Evolutionary conservation across 2,888 invertebrate species (phyloP).

Genomic region (Tipula confusa): DNA sequence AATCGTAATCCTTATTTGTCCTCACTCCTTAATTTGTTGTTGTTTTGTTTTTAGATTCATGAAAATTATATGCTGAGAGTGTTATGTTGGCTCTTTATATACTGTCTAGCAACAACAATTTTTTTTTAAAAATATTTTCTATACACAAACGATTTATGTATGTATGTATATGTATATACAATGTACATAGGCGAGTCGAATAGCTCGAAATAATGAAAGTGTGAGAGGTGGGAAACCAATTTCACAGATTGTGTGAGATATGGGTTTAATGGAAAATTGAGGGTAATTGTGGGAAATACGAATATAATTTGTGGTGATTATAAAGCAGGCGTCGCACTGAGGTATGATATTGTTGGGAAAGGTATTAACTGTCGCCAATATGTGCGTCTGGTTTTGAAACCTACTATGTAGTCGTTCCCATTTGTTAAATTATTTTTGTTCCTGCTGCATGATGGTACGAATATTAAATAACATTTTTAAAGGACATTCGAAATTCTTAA

Average conservation of each 20-base stretch:
- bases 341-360: not conserved
- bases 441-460: not conserved
- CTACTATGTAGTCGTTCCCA: not conserved
- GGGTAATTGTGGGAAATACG: slow-evolving; percentile 20
- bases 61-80: not conserved
- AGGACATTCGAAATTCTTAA: not conserved
- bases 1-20: slow-evolving; percentile 20
- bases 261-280: not conserved
- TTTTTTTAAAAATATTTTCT: not conserved
- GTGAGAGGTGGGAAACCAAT: slow-evolving; percentile 9
- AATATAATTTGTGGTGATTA: slow-evolving; percentile 25
- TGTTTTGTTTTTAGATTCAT: not conserved
- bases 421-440: not conserved
- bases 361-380: slow-evolving; percentile 3
- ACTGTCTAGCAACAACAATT: not conserved
- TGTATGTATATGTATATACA: not conserved
- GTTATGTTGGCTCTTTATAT: not conserved
- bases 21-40: not conserved
- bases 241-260: slow-evolving; percentile 20
- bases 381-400: not conserved
- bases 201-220: not conserved
- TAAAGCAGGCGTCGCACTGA: not conserved
- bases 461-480: not conserved
- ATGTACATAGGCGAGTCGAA: not conserved
- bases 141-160: not conserved